Percentiles rank a stretch among this genome's conserved stretches.
phyloP scores from a whole-genome alignment of 2,888 invertebrate genomes.

The Hanleya hanleyi region DNA sequence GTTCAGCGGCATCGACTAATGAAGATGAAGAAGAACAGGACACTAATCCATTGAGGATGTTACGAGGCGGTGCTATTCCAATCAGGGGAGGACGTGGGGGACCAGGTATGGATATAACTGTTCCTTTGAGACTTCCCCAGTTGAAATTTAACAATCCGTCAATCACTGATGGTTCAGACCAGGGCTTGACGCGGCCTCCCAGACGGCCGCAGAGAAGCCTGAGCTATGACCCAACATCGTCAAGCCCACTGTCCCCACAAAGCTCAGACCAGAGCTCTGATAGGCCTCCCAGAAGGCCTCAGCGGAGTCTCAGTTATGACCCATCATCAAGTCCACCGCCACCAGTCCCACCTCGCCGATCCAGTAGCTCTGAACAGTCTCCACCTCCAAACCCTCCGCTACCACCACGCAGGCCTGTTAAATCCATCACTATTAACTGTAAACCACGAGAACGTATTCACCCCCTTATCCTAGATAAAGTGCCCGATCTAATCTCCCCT shows the following conservation, averaged over 20 bases:
- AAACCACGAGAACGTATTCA: slow-evolving; percentile 86
- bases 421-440: slow-evolving; percentile 76
- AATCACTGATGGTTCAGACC: no score
- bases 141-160: no score
- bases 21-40: slow-evolving; percentile 71
- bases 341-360: slow-evolving; percentile 53
- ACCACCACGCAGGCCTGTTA: slow-evolving; percentile 84
- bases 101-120: slow-evolving; percentile 52
- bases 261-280: background rate
- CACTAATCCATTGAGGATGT: slow-evolving; percentile 80
- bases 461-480: slow-evolving; percentile 73
- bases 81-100: slow-evolving; percentile 58
- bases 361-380: slow-evolving; percentile 46
- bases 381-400: slow-evolving; percentile 80
- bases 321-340: slow-evolving; percentile 29
- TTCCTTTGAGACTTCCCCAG: background rate
- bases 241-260: background rate
- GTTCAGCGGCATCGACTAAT: slow-evolving; percentile 60
- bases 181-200: no score
- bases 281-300: background rate
- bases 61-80: slow-evolving; percentile 73
- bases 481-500: background rate
- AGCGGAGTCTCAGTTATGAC: background rate
- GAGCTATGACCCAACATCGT: background rate
- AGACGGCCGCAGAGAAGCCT: background rate